These are phyloP conservation scores for Yoshiicerus persimilis DNA, from an alignment of 1,140 invertebrate species.

Conservation along the genomic window DNA sequence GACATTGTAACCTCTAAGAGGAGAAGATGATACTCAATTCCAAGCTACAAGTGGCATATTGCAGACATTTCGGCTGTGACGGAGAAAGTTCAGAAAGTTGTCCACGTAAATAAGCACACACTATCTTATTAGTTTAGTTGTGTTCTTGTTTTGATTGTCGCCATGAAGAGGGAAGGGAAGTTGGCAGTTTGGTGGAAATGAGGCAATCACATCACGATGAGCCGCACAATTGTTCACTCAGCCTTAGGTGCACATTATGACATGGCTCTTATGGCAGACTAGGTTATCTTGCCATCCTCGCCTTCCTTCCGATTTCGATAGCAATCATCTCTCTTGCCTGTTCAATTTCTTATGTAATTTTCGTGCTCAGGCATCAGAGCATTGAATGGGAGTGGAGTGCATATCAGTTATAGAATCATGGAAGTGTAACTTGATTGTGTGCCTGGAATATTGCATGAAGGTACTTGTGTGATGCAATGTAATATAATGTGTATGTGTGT, in stretches of 20 bases:
- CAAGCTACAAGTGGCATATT: background rate
- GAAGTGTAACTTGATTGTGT: background rate
- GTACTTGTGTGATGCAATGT: background rate
- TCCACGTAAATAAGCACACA: background rate
- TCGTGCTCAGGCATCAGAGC: too few relatives aligned
- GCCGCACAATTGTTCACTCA: background rate
- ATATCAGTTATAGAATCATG: too few relatives aligned
- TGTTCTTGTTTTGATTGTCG: background rate
- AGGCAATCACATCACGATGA: background rate
- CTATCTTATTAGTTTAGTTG: background rate
- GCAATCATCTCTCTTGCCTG: background rate
- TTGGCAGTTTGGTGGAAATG: background rate
- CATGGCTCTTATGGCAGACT: background rate
- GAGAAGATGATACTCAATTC: too few relatives aligned
- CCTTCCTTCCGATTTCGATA: background rate
- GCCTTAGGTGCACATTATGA: background rate
- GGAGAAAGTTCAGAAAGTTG: background rate
- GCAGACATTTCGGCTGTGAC: background rate
- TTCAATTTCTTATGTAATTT: too few relatives aligned
- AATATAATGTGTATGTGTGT: background rate
- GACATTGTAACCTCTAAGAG: too few relatives aligned
- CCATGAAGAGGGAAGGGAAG: background rate
- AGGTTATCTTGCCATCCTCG: background rate
- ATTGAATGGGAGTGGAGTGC: too few relatives aligned
- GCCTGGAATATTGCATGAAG: background rate